A percentile compares a stretch with the other conserved stretches of the same genome.
Conservation (phyloP, 2,888 invertebrate genomes). For the Subacronicta megacephala region DNA sequence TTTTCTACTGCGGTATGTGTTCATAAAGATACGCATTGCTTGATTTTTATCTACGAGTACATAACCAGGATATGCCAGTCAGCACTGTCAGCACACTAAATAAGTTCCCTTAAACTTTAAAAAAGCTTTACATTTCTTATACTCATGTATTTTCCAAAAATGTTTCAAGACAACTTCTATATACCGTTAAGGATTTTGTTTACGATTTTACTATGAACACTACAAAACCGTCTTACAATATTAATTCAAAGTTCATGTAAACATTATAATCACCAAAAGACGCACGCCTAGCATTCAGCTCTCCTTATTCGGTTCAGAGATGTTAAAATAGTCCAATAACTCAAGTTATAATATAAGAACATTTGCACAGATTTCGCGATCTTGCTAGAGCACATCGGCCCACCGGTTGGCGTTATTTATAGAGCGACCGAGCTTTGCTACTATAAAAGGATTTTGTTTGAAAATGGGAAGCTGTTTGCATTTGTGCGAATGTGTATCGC, state of each 20-base stretch:
- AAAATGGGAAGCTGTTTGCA: constrained; percentile 66
- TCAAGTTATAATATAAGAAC: constrained; percentile 58
- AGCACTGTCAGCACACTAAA: constrained; percentile 1
- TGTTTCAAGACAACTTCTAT: too few species aligned
- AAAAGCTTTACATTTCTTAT: constrained; percentile 9
- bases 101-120: not conserved
- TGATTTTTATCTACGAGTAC: constrained; percentile 10
- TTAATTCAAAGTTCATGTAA: constrained; percentile 49
- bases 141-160: not conserved
- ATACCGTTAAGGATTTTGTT: not conserved
- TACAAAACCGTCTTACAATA: constrained; percentile 41
- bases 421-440: constrained; percentile 64
- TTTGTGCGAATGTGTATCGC: constrained; percentile 69
- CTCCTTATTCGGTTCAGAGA: constrained; percentile 68
- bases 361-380: constrained; percentile 71
- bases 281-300: constrained; percentile 59
- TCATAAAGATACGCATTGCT: constrained; percentile 10
- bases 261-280: constrained; percentile 65
- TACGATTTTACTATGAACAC: not conserved
- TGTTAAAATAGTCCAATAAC: constrained; percentile 65
- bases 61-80: constrained; percentile 3
- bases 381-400: constrained; percentile 57
- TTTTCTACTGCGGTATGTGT: constrained; percentile 9
- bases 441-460: constrained; percentile 72
- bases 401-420: constrained; percentile 72